Evolutionary conservation across 2,113 vertebrate genomes (phyloP), one percentile per base, ranked within the genome.

Genomic region (Abramis brama): DNA sequence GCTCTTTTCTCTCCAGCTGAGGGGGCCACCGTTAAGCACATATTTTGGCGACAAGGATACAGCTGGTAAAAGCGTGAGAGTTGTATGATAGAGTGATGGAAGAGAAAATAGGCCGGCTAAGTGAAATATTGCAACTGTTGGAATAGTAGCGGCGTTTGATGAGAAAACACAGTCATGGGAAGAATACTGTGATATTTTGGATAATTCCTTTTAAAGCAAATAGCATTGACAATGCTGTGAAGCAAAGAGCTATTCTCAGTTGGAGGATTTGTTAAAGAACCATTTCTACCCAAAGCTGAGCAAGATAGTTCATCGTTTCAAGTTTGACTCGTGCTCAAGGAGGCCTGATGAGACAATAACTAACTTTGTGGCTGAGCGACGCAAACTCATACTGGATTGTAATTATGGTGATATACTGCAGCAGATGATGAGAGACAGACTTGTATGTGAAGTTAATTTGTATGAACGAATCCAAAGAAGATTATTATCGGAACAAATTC

Each of bases 341-440:
- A 73, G 57, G 64, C 6, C 33, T 8, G 57, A 73, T 7, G 74
- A 84, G 57, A 82, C 39, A 15, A 1, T 73, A 55, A 62, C 23
- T 83, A 64, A 68, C 64, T 55, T 55, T 73, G 80, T 86, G 12
- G 73, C 84, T 15, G 84, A 86, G 30, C 74, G 80, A 52, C n/a
- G 55, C 21, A 68, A 68, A 47, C 27, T 80, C 11, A 36, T 77
- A 8, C 82, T 55, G 74, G 74, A 83, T 55, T 87, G 82, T 45
- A 87, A 85, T 23, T 86, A 68, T 43, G 83, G 86, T 15, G 47
- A 80, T 15, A 79, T 66, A 0, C 74, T 88, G 17, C 39, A 59
- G 45, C 55, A 66, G 36, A 90, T 83, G 79, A n/a, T 90, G n/a
- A 30, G 78, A 25, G 83, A 86, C 4, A 87, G 83, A 27, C 25